phyloP scores from a whole-genome alignment of 2,797 vertebrate species.

The Delichon dasypus region DNA sequence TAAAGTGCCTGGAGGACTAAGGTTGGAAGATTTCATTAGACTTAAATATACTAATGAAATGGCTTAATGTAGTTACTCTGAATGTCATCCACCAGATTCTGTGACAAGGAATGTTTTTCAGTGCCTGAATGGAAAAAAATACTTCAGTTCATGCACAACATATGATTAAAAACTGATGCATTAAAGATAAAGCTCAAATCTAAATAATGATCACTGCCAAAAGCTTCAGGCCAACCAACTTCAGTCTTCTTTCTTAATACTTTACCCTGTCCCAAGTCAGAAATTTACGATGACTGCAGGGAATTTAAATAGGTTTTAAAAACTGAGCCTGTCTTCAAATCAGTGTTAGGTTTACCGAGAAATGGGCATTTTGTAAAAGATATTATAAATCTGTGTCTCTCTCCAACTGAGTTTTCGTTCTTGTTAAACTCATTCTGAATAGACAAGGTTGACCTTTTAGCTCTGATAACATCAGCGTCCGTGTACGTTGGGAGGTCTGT shows the following conservation, averaged over 20 bases:
- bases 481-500: not conserved
- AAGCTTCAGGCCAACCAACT: not conserved
- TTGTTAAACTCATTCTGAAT: not conserved
- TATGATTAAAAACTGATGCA: slow-evolving; percentile 33
- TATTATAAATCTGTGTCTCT: not conserved
- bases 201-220: slow-evolving; percentile 47
- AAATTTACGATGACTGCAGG: slow-evolving; percentile 51
- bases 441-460: not conserved
- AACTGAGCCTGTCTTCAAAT: slow-evolving; percentile 22
- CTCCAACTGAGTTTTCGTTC: not conserved
- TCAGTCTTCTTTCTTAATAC: not conserved
- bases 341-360: not conserved
- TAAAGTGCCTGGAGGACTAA: slow-evolving; percentile 21
- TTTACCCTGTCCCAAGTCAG: slow-evolving; percentile 1
- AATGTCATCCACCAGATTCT: slow-evolving; percentile 22
- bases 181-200: slow-evolving; percentile 37
- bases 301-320: slow-evolving; percentile 35
- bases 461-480: not conserved
- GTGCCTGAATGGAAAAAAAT: slow-evolving; percentile 5
- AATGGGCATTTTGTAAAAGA: slow-evolving; percentile 14
- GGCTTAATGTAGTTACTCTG: slow-evolving; percentile 44
- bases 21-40: slow-evolving; percentile 62
- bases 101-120: slow-evolving; percentile 17
- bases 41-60: slow-evolving; percentile 46
- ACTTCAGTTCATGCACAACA: not conserved